Base-by-base conservation (phyloP, 2,113 vertebrate genomes). In the Haemorhous mexicanus region DNA sequence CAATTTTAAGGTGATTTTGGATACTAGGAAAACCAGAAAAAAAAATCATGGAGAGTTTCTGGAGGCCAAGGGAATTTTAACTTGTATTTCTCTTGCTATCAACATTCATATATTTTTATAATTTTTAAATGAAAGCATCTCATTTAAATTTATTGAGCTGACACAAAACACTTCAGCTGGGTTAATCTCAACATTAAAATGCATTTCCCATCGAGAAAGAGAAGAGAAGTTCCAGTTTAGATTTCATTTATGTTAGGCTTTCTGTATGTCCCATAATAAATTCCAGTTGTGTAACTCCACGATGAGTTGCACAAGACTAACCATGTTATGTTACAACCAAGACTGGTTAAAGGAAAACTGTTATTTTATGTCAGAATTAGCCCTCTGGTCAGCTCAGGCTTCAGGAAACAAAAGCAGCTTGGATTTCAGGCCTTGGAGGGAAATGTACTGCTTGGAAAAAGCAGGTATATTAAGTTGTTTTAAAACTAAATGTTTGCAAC, bases 401-500 rank as follows among this genome's bases (percentile, higher is more conserved):
- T 56, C 30, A 63, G 30, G 73, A 87, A 53, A 78, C 30, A 50
- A 32, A 63, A 21, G 12, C 23, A 90, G n/a, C 37, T 87, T 90
- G 49, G 84, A 94, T 89, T 89, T 89, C 74, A 91, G 62, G 44
- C 41, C 52, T 79, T 8, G 4, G 43, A 94, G 30, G 43, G 35
- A 82, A 90, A 87, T 19, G 14, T 17, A 24, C 22, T 67, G 28
- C 41, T 63, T 85, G 66, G 58, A 89, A 95, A 90, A 76, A 35
- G n/a, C 49, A 90, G 61, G 61, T 91, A 86, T 53, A 50, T 28
- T 27, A 67, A 87, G 24, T 28, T 72, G 43, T 27, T 91, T 89
- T 59, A 75, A 87, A 96, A 93, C 33, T 43, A 87, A 93, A 82
- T 50, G 41, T 74, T 95, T 86, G 55, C 64, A 88, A 68, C 27